Conservation (phyloP, 2,888 invertebrate genomes). For the Dryobota labecula region DNA sequence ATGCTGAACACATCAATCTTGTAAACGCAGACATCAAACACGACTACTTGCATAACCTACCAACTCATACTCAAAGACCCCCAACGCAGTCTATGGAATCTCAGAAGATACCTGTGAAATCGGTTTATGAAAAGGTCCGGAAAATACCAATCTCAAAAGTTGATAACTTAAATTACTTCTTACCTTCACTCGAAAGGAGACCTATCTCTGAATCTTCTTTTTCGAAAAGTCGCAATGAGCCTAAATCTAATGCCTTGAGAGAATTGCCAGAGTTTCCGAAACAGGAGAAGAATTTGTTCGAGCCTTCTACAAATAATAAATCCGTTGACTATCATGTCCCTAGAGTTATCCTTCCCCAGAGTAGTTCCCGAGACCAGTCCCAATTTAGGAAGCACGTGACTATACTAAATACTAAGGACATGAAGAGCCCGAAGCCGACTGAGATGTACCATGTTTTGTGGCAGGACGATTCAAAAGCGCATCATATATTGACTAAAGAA, state of each 20-base stretch:
- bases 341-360: constrained; percentile 52
- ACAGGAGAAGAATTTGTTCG: constrained; percentile 65
- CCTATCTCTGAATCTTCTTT: constrained; percentile 36
- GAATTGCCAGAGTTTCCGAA: constrained; percentile 28
- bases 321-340: constrained; percentile 56
- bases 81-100: constrained; percentile 52
- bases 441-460: constrained; percentile 64
- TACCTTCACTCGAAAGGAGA: constrained; percentile 72
- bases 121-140: constrained; percentile 66
- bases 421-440: constrained; percentile 67
- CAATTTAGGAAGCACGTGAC: constrained; percentile 74
- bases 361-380: constrained; percentile 32
- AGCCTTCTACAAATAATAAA: constrained; percentile 65
- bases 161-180: constrained; percentile 74
- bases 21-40: constrained; percentile 68
- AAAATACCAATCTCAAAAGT: constrained; percentile 73
- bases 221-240: constrained; percentile 16
- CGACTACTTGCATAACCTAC: constrained; percentile 62
- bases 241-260: constrained; percentile 8
- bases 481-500: constrained; percentile 79
- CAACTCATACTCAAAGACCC: constrained; percentile 31
- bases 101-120: constrained; percentile 63
- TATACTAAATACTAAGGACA: constrained; percentile 74
- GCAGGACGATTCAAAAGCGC: constrained; percentile 70
- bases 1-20: constrained; percentile 64